Percentiles rank a stretch among this genome's conserved stretches.
Evolutionary conservation across 2,888 invertebrate species (phyloP).

Genomic region (Mellilla xanthometata): DNA sequence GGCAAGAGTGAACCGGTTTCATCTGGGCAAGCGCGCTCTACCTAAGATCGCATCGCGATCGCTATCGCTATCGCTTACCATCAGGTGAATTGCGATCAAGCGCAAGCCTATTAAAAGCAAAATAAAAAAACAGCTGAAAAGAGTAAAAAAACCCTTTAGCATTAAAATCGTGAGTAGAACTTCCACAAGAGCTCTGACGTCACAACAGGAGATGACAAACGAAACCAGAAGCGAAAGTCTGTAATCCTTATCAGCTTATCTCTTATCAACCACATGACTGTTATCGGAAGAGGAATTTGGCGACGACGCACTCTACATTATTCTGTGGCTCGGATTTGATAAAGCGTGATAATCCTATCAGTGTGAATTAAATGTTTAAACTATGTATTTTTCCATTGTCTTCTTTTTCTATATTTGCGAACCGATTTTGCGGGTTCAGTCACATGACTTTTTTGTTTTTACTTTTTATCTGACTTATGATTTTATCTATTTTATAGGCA

Average conservation of each 20-base stretch:
- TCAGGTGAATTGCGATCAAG: no score
- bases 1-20: no score
- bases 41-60: no score
- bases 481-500: no score
- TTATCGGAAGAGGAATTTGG: conserved; percentile 21
- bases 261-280: conserved; percentile 17
- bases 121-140: no score
- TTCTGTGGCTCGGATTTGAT: conserved; percentile 12
- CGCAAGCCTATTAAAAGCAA: no score
- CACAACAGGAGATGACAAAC: conserved; percentile 6
- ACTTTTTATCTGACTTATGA: background rate
- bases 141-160: no score
- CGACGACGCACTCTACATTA: background rate
- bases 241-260: conserved; percentile 11
- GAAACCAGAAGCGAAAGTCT: conserved; percentile 15
- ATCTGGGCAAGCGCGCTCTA: no score
- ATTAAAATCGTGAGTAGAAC: no score
- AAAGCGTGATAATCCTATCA: conserved; percentile 15
- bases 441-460: conserved; percentile 12
- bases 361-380: background rate
- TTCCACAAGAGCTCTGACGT: background rate
- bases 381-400: conserved; percentile 11
- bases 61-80: no score
- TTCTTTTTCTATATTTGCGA: background rate
- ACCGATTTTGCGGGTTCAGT: conserved; percentile 5